Evolutionary conservation across 2,113 vertebrate species (phyloP).

Genomic region (Corythoichthys intestinalis): DNA sequence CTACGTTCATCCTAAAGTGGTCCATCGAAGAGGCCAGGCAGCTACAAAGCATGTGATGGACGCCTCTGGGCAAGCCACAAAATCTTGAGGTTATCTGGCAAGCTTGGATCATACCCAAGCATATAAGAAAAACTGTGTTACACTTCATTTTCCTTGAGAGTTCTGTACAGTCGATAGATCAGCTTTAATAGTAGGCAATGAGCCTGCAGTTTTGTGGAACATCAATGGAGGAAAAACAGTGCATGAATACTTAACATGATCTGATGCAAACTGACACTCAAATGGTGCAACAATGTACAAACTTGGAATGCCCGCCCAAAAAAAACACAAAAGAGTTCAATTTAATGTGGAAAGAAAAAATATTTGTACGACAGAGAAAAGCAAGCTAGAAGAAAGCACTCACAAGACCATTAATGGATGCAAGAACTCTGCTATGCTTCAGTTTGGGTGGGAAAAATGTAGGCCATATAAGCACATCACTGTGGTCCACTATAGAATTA

Average conservation of each 20-base stretch:
- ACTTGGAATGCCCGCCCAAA: slow-evolving; percentile 18
- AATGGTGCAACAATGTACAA: slow-evolving; percentile 44
- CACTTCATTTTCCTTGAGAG: slow-evolving; percentile 21
- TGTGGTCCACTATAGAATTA: slow-evolving; percentile 16
- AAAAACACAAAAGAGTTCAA: slow-evolving; percentile 7
- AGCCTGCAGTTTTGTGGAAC: slow-evolving; percentile 38
- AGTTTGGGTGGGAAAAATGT: slow-evolving; percentile 23
- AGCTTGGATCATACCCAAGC: slow-evolving; percentile 10
- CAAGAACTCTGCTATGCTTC: not conserved
- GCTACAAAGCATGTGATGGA: slow-evolving; percentile 15
- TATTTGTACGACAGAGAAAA: not conserved
- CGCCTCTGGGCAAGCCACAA: slow-evolving; percentile 8
- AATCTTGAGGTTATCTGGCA: slow-evolving; percentile 10
- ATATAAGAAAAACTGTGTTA: slow-evolving; percentile 12
- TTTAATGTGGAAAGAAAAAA: slow-evolving; percentile 2
- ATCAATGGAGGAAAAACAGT: slow-evolving; percentile 16
- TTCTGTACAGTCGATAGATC: slow-evolving; percentile 23
- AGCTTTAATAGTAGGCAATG: slow-evolving; percentile 10
- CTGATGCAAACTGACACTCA: slow-evolving; percentile 50
- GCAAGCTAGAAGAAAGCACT: slow-evolving; percentile 19
- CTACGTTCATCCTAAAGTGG: slow-evolving; percentile 17
- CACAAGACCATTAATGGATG: slow-evolving; percentile 13
- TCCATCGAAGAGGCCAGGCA: slow-evolving; percentile 5
- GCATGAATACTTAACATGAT: slow-evolving; percentile 48
- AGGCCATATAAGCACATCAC: slow-evolving; percentile 15